These are phyloP conservation scores for Dynastes grantii DNA, from an alignment of 2,888 invertebrate genomes.

Conservation along the genomic window DNA sequence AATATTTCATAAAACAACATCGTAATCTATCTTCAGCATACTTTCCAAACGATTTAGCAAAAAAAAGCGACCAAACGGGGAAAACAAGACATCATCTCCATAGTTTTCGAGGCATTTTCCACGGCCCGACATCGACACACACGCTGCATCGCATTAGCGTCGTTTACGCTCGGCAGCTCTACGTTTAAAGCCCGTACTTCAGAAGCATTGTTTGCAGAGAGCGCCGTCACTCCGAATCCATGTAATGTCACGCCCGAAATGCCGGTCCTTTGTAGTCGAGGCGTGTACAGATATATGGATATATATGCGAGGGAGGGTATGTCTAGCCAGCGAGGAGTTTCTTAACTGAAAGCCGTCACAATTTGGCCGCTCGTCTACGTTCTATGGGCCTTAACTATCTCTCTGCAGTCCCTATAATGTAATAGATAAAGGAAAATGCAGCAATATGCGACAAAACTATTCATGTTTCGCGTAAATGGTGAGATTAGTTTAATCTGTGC, in stretches of 20 bases:
- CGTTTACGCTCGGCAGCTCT: not conserved
- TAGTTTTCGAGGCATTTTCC: not conserved
- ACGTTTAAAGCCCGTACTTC: not conserved
- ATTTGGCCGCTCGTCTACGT: not conserved
- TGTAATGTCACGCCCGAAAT: conserved; percentile 15
- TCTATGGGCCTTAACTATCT: too few relatives aligned
- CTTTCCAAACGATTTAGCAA: too few relatives aligned
- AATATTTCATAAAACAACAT: too few relatives aligned
- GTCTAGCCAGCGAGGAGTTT: not conserved
- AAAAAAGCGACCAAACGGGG: not conserved
- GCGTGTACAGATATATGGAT: too few relatives aligned
- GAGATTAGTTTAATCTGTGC: too few relatives aligned
- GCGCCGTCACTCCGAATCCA: conserved; percentile 4
- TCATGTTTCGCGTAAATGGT: too few relatives aligned
- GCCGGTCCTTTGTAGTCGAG: not conserved
- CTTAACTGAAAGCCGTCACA: not conserved
- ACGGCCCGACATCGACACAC: not conserved
- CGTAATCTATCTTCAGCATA: too few relatives aligned
- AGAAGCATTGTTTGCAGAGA: conserved; percentile 15
- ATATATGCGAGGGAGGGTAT: too few relatives aligned
- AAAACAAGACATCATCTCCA: not conserved
- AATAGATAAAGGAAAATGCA: too few relatives aligned
- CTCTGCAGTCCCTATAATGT: too few relatives aligned
- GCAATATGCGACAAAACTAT: too few relatives aligned
- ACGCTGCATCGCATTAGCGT: conserved; percentile 4